phyloP scores from a whole-genome alignment of 2,113 vertebrate species.

The Cyphomyrus discorhynchus region DNA sequence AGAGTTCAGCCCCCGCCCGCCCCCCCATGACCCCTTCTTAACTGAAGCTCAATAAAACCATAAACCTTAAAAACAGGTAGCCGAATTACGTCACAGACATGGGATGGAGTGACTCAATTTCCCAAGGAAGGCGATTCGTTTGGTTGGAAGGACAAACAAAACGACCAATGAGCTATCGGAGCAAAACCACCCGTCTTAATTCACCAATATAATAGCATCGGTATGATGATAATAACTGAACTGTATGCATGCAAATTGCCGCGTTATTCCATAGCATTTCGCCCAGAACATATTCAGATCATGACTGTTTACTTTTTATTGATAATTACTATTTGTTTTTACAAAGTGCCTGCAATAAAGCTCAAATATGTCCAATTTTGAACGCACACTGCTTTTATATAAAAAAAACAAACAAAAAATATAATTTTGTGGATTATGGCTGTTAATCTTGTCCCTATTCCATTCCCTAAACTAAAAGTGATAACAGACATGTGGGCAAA shows the following conservation, averaged over 20 bases:
- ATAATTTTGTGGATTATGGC: background rate
- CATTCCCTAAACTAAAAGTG: background rate
- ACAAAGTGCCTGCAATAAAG: background rate
- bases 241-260: background rate
- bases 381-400: background rate
- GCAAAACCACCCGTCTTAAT: background rate
- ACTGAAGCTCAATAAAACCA: background rate
- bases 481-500: background rate
- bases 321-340: background rate
- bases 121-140: background rate
- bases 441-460: background rate
- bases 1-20: background rate
- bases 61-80: slow-evolving; percentile 14
- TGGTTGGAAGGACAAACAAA: background rate
- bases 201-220: background rate
- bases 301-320: background rate
- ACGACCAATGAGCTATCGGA: background rate
- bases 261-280: background rate
- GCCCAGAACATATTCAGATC: background rate
- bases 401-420: background rate
- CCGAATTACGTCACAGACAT: slow-evolving; percentile 29
- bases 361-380: background rate
- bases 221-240: background rate
- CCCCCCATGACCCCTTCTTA: background rate
- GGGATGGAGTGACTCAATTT: slow-evolving; percentile 6